Conservation (phyloP, 2,113 vertebrate genomes). For the Macquaria australasica region DNA sequence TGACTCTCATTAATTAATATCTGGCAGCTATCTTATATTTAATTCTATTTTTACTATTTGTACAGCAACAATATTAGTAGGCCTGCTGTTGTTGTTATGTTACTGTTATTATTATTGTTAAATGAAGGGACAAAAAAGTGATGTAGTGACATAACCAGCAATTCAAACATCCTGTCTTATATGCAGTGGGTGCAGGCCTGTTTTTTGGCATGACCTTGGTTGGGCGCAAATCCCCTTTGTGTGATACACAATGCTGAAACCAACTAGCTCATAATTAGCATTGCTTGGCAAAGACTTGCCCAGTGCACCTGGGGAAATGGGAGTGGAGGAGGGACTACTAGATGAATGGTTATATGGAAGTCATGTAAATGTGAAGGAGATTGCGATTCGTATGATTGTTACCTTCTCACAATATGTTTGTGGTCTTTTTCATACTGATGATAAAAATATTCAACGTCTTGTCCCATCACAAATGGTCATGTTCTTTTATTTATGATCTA, state of each 20-base stretch:
- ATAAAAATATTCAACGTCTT: neutral
- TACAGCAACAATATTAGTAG: constrained; percentile 16
- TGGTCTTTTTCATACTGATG: neutral
- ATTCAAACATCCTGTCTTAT: constrained; percentile 39
- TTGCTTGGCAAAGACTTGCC: constrained; percentile 48
- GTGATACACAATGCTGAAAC: constrained; percentile 61
- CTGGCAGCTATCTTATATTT: neutral
- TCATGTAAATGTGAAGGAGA: constrained; percentile 12
- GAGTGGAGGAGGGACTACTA: constrained; percentile 20
- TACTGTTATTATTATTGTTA: constrained; percentile 32
- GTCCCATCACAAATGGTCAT: neutral
- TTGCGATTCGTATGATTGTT: neutral
- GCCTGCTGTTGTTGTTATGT: constrained; percentile 11
- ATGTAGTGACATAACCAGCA: constrained; percentile 41
- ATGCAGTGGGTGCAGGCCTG: constrained; percentile 21
- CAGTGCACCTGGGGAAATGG: constrained; percentile 62
- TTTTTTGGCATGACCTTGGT: constrained; percentile 41
- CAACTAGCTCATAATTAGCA: constrained; percentile 66
- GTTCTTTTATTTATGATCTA: neutral
- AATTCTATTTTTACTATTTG: constrained; percentile 12
- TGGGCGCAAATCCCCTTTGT: constrained; percentile 62
- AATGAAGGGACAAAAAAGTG: constrained; percentile 34
- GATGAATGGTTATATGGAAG: constrained; percentile 21
- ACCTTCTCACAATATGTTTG: neutral
- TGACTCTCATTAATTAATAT: neutral